These are phyloP conservation scores for Chymomyza procnemis DNA, from an alignment of 2,888 invertebrate species.

Conservation along the genomic window DNA sequence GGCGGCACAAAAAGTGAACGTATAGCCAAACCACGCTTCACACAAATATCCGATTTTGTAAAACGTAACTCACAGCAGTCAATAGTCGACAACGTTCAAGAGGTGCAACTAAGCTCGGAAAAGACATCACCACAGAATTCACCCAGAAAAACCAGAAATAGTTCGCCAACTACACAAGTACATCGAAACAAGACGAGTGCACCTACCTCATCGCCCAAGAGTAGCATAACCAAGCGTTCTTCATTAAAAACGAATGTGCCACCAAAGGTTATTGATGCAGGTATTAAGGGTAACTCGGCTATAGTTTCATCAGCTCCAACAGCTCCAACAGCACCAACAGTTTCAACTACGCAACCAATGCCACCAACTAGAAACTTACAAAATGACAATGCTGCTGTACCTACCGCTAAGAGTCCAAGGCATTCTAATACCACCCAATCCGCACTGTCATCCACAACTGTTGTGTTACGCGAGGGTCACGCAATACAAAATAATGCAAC, in stretches of 20 bases:
- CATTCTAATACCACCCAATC: background rate
- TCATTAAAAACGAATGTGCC: conserved; percentile 11
- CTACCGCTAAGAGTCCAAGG: background rate
- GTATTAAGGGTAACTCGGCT: conserved; percentile 14
- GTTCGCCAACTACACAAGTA: background rate
- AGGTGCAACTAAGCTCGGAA: conserved; percentile 7
- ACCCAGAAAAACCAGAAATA: background rate
- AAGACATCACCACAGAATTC: conserved; percentile 18
- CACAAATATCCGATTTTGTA: conserved; percentile 71
- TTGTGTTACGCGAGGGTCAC: conserved; percentile 18
- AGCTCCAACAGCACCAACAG: background rate
- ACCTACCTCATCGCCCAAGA: conserved; percentile 7
- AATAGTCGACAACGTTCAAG: conserved; percentile 4
- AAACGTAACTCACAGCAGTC: conserved; percentile 9
- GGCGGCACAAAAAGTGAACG: background rate
- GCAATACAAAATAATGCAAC: conserved; percentile 5
- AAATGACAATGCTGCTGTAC: background rate
- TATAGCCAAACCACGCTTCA: conserved; percentile 57
- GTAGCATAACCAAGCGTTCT: conserved; percentile 1
- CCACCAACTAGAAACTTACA: background rate
- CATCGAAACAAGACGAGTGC: background rate
- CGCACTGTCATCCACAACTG: conserved; percentile 25
- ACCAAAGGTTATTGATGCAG: conserved; percentile 46
- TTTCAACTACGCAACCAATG: background rate
- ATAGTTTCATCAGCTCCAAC: background rate